A percentile compares a stretch with the other conserved stretches of the same genome.
phyloP scores from a whole-genome alignment of 2,888 invertebrate species.

The Agonopterix alstromeriana region DNA sequence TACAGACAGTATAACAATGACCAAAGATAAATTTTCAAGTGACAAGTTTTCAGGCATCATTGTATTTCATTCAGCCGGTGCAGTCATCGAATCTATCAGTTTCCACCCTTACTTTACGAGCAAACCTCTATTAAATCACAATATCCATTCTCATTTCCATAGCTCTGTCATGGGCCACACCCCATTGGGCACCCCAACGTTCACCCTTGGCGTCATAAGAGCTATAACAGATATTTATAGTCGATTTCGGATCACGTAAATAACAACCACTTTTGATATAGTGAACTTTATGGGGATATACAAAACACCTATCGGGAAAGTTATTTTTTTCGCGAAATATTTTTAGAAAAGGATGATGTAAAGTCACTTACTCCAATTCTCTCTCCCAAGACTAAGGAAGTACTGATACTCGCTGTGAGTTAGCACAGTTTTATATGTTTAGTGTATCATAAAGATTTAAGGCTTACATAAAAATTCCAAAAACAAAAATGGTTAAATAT shows the following conservation, averaged over 20 bases:
- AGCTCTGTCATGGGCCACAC: slow-evolving; percentile 26
- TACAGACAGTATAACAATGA: too few relatives aligned
- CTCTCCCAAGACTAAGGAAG: too few relatives aligned
- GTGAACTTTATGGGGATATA: neutral
- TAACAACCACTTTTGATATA: slow-evolving; percentile 8
- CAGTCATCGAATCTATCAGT: neutral
- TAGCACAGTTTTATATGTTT: too few relatives aligned
- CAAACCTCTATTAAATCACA: slow-evolving; percentile 6
- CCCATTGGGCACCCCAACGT: slow-evolving; percentile 24
- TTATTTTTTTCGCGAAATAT: too few relatives aligned
- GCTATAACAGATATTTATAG: slow-evolving; percentile 37
- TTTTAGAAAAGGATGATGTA: too few relatives aligned
- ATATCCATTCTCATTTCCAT: slow-evolving; percentile 28
- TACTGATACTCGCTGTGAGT: too few relatives aligned
- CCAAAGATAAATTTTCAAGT: too few relatives aligned
- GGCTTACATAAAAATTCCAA: too few relatives aligned
- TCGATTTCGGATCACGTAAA: slow-evolving; percentile 18
- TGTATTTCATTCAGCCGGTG: neutral
- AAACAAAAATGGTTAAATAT: too few relatives aligned
- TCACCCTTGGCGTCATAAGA: slow-evolving; percentile 15
- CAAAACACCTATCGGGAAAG: too few relatives aligned
- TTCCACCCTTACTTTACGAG: slow-evolving; percentile 5
- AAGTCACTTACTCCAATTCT: too few relatives aligned
- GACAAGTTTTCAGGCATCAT: neutral
- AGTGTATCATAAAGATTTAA: too few relatives aligned